These are phyloP conservation scores for Lerista edwardsae DNA, from an alignment of 2,797 vertebrate species.

Conservation along the genomic window DNA sequence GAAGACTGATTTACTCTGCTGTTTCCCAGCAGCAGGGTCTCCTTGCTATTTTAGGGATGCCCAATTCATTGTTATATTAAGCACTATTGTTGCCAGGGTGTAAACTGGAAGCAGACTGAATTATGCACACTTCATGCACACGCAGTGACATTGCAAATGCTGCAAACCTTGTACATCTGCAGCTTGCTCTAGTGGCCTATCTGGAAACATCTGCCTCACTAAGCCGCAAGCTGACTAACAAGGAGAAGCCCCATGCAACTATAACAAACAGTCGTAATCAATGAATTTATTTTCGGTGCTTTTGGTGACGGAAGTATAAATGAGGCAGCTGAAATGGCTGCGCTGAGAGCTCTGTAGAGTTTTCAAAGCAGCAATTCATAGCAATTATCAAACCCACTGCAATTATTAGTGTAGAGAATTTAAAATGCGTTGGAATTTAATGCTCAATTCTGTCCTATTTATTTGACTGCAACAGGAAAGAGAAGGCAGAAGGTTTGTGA, in stretches of 20 bases:
- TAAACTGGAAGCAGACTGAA: background rate
- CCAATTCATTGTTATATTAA: background rate
- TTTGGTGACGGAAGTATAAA: slow-evolving; percentile 21
- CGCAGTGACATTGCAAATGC: background rate
- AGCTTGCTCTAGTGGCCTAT: background rate
- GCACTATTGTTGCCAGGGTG: background rate
- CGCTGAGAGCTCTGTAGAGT: background rate
- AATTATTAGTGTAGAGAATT: slow-evolving; percentile 29
- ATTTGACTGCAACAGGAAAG: slow-evolving; percentile 34
- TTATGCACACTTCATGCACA: background rate
- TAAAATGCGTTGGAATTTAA: slow-evolving; percentile 15
- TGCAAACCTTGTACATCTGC: background rate
- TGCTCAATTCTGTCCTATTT: background rate
- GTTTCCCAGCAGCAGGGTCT: background rate
- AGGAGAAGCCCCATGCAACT: background rate
- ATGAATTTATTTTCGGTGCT: background rate
- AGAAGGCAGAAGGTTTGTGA: slow-evolving; percentile 17
- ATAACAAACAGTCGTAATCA: background rate
- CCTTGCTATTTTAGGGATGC: background rate
- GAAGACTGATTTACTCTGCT: background rate
- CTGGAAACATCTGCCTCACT: background rate
- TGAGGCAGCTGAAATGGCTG: background rate
- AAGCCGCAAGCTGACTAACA: background rate
- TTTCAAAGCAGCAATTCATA: slow-evolving; percentile 32
- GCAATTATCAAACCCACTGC: slow-evolving; percentile 8